Evolutionary conservation across 2,113 vertebrate genomes (phyloP), one percentile per base, ranked within the genome.

Genomic region (Vidua chalybeata): DNA sequence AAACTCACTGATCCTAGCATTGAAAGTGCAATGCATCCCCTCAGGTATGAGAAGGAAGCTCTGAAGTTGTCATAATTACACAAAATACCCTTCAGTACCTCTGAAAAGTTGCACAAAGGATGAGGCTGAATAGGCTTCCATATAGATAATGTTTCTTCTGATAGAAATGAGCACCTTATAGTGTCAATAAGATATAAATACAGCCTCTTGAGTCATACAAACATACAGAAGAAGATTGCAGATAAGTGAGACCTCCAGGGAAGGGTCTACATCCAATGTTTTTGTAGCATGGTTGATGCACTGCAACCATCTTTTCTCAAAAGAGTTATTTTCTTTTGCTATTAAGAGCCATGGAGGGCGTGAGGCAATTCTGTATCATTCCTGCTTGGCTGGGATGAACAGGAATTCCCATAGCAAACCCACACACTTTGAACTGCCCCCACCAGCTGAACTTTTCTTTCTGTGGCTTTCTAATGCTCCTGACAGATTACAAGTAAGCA

Each of bases 181-280:
- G 54, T 92, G 59, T 88, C 75, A 93, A 69, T 87, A 87, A 94
- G 66, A 54, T 73, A 79, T 15, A 90, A 90, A 83, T 54, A 80
- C 41, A 83, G 46, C 37, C 45, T 94, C 71, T 79, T 64, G 62
- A 76, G n/a, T 52, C 37, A 39, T 45, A 76, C 26, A 85, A 72
- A 81, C 59, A 33, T 55, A 46, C 6, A 76, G 37, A 49, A 95
- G 89, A 91, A 94, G 91, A 88, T 86, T 74, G 76, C 46, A 86
- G n/a, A 20, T 73, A 78, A 77, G 48, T 27, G 18, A 71, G 55
- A 78, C 35, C 33, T 81, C 56, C 63, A 81, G 41, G 37, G 12
- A 86, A 84, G 56, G 51, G 33, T 45, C 83, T 84, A 49, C 6
- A 76, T 51, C 54, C 67, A 46, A 20, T 26, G 27, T 71, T 86